A percentile compares a stretch with the other conserved stretches of the same genome.
These are phyloP conservation scores for Neomonachus schauinslandi DNA, from an alignment of 2,113 vertebrate species.

Conservation along the genomic window DNA sequence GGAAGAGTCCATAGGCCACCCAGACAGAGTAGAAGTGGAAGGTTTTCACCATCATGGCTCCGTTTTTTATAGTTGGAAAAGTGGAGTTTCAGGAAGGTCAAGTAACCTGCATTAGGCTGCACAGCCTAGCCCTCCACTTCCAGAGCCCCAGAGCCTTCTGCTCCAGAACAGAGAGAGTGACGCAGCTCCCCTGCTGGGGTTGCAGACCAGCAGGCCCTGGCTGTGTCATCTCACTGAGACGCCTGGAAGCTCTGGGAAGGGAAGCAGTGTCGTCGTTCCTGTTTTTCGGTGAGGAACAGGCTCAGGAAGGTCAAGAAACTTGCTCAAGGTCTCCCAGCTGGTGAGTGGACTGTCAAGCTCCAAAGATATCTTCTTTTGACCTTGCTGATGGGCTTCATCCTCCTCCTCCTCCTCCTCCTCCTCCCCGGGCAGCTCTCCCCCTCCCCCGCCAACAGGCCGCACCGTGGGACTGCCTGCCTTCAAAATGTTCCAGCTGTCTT, in stretches of 20 bases:
- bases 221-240: fast-evolving
- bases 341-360: background rate
- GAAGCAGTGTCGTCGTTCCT: background rate
- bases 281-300: background rate
- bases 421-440: background rate
- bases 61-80: background rate
- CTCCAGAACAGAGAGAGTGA: background rate
- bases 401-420: no score
- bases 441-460: no score
- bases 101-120: background rate
- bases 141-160: background rate
- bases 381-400: background rate
- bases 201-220: no score
- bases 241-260: background rate
- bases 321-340: background rate
- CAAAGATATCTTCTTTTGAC: background rate
- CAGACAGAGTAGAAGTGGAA: background rate
- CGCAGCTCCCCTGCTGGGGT: background rate
- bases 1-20: background rate
- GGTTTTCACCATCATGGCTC: background rate
- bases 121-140: background rate
- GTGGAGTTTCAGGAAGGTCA: background rate
- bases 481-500: background rate
- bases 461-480: background rate
- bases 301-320: background rate